Percentiles rank a stretch among this genome's conserved stretches.
These are phyloP conservation scores for Ellobius talpinus DNA, from an alignment of 2,113 vertebrate genomes.

Conservation along the genomic window DNA sequence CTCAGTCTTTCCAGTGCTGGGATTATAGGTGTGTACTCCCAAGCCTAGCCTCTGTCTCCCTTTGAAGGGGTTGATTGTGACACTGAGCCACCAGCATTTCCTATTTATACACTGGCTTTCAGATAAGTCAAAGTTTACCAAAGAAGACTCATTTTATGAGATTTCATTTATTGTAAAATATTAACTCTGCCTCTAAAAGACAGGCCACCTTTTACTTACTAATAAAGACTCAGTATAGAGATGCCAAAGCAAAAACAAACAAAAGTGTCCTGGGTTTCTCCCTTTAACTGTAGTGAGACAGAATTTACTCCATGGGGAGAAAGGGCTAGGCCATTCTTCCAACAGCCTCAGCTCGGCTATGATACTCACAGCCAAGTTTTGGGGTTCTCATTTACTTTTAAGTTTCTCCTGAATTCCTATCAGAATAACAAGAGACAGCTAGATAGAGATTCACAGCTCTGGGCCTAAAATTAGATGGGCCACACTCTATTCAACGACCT, in stretches of 20 bases:
- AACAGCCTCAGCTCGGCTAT: constrained; percentile 73
- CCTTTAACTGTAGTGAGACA: constrained; percentile 76
- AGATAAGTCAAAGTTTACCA: constrained; percentile 44
- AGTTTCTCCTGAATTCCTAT: constrained; percentile 72
- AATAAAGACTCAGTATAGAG: constrained; percentile 77
- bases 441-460: constrained; percentile 63
- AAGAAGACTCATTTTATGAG: constrained; percentile 61
- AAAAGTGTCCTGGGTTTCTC: constrained; percentile 68
- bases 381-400: constrained; percentile 77
- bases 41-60: not conserved
- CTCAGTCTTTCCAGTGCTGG: not conserved
- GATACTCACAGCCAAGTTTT: constrained; percentile 77
- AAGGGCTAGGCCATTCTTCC: constrained; percentile 79
- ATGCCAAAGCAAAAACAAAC: not conserved
- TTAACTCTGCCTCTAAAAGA: constrained; percentile 64
- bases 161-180: constrained; percentile 76
- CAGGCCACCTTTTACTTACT: constrained; percentile 71
- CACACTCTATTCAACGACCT: constrained; percentile 61
- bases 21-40: not conserved
- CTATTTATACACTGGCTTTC: not conserved
- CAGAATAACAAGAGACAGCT: constrained; percentile 64
- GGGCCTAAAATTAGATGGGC: constrained; percentile 72
- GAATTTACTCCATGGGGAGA: constrained; percentile 75
- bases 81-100: not conserved
- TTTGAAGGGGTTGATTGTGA: not conserved